Evolutionary conservation across 92 coral and sea anemone genomes (phyloP).

Genomic region (Parazoanthus swiftii): DNA sequence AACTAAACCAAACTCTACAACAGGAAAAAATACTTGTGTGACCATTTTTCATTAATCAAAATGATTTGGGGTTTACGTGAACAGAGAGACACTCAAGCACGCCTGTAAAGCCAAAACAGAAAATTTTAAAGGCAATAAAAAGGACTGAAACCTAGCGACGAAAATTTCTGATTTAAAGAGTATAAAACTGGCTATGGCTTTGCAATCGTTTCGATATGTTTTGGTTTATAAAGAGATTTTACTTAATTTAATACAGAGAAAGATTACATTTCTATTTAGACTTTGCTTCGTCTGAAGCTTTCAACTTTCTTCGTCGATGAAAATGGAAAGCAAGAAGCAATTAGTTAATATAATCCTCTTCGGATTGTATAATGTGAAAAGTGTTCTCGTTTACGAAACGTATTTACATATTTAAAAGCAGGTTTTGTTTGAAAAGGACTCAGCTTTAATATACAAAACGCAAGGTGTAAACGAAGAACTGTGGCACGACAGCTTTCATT

Average conservation of each 20-base stretch:
- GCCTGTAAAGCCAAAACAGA: background rate
- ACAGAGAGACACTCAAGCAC: too few species aligned
- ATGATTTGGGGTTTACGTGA: background rate
- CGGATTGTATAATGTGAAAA: background rate
- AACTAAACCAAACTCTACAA: background rate
- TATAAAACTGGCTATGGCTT: background rate
- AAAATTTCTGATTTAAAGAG: background rate
- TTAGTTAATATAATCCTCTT: background rate
- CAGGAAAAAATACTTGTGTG: background rate
- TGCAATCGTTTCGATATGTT: slow-evolving; percentile 3
- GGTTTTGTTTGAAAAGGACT: slow-evolving; percentile 19
- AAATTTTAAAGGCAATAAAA: background rate
- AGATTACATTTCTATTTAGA: background rate
- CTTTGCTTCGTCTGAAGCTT: background rate
- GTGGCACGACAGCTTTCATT: background rate
- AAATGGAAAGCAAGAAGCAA: background rate
- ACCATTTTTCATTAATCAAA: background rate
- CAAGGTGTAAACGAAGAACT: background rate
- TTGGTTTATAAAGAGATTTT: background rate
- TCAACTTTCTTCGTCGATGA: background rate
- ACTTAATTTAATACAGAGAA: background rate
- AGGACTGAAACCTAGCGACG: background rate
- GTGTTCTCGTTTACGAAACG: background rate
- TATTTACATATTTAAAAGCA: slow-evolving; percentile 36
- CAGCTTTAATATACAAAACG: background rate